Evolutionary conservation across 2,888 invertebrate genomes (phyloP), one percentile per base, ranked within the genome.

Genomic region (Lochmaea crataegi): DNA sequence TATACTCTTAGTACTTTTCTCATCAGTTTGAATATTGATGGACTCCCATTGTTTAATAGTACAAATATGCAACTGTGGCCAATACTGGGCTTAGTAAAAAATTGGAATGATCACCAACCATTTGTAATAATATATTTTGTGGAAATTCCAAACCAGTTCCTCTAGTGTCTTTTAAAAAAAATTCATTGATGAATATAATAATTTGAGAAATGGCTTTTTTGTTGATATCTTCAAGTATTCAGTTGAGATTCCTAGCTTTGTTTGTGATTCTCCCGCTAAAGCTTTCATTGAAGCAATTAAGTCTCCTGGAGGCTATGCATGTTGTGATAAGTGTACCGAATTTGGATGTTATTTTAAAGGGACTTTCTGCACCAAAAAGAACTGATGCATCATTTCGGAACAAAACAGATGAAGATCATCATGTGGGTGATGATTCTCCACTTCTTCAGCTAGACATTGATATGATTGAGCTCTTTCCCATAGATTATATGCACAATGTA

Each of bases 211-310:
- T 63, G 77, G 77, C 16, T 68, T 78, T 41, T 64, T 38, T 56
- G n/a, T 72, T 18, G 42, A 65, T 72, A 58, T 68, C 32, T 58
- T 32, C n/a, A 9, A 57, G 16, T 70, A 64, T 66, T 16, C n/a
- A 58, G 63, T 78, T 51, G 66, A 68, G 64, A 60, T 80, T 45
- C 63, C 64, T 67, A 70, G 75, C 53, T 75, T 80, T 65, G 48
- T 74, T 66, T 80, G 80, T 69, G 80, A 80, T 70, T 71, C 75
- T 57, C 79, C 77, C 16, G 78, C 80, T 16, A 64, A 74, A 65
- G 57, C 76, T 11, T 79, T 71, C 60, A 60, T 80, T n/a, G 77
- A 79, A 71, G 68, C 71, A 65, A 70, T 76, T 45, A 77, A 77
- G 68, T 66, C 67, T 32, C 75, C 76, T 68, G 71, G 66, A 26